A percentile compares a stretch with the other conserved stretches of the same genome.
Evolutionary conservation across 1,140 invertebrate species (phyloP).

Genomic region (Mamestra configurata): DNA sequence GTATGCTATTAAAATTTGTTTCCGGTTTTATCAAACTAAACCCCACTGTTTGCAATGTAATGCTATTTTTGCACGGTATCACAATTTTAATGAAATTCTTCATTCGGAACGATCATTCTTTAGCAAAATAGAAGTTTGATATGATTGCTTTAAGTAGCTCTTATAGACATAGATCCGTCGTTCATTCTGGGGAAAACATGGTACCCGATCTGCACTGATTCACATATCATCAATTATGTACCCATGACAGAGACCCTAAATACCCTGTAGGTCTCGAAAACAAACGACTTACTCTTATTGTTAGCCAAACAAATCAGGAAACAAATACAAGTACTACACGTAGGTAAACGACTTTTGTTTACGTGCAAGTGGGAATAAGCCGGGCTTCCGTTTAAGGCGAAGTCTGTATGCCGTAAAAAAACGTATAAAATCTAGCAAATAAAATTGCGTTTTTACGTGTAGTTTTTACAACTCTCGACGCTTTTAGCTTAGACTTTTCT

Average conservation of each 20-base stretch:
- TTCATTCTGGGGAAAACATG: not conserved
- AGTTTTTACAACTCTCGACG: conserved; percentile 29
- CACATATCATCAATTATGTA: conserved; percentile 17
- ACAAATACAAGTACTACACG: not conserved
- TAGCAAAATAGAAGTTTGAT: no score
- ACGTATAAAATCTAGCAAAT: conserved; percentile 24
- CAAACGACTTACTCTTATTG: conserved; percentile 8
- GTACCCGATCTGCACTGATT: conserved; percentile 30
- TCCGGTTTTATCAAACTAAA: no score
- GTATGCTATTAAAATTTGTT: no score
- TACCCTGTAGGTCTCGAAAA: no score
- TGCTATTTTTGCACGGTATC: no score
- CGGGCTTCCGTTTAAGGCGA: not conserved
- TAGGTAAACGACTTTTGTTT: conserved; percentile 10
- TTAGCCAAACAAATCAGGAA: conserved; percentile 1
- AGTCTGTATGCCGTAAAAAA: conserved; percentile 20
- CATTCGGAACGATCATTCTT: no score
- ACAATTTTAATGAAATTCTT: no score
- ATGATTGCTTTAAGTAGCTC: no score
- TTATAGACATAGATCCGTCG: no score
- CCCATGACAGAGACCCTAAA: not conserved
- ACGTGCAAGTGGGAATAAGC: not conserved
- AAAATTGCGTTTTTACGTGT: conserved; percentile 35
- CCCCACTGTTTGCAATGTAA: no score
- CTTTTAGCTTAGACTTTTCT: conserved; percentile 19